These are phyloP conservation scores for Macrosteles quadrilineatus DNA, from an alignment of 1,140 invertebrate species.

Conservation along the genomic window DNA sequence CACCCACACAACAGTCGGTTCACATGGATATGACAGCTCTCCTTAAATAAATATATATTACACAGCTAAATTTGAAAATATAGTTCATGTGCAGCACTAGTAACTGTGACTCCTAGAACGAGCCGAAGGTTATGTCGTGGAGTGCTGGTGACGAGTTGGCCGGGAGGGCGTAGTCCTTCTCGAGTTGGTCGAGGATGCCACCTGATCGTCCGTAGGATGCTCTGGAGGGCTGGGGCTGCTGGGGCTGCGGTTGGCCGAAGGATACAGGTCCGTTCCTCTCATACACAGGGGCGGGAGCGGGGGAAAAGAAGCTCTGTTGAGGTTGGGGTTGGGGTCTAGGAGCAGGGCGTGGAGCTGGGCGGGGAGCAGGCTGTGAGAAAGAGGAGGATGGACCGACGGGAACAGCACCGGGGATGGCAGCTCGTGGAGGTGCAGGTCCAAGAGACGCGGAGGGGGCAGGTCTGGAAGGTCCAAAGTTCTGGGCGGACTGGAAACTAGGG, in stretches of 20 bases:
- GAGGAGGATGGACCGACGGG: constrained; percentile 34
- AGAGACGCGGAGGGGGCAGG: constrained; percentile 25
- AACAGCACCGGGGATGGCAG: constrained; percentile 31
- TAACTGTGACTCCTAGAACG: constrained; percentile 30
- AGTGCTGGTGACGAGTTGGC: constrained; percentile 64
- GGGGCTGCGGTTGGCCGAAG: constrained; percentile 5
- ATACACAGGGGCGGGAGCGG: constrained; percentile 33
- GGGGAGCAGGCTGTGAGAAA: constrained; percentile 33
- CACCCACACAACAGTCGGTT: background rate
- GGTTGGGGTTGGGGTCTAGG: constrained; percentile 21
- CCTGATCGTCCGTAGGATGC: constrained; percentile 54
- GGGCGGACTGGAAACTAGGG: constrained; percentile 24
- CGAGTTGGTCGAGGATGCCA: constrained; percentile 76
- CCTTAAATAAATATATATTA: constrained; percentile 5
- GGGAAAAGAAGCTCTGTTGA: constrained; percentile 24
- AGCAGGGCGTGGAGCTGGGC: constrained; percentile 21
- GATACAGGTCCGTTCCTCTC: background rate
- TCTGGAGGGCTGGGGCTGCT: background rate
- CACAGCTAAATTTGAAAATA: constrained; percentile 14
- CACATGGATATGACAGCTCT: background rate
- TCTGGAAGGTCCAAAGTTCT: constrained; percentile 30
- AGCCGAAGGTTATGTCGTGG: constrained; percentile 75
- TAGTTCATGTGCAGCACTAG: background rate
- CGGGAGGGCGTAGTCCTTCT: constrained; percentile 75
- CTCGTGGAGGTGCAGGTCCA: constrained; percentile 32